phyloP scores from a whole-genome alignment of 30 jellyfish, hydroid and myxozoan species.

The Phacellophora camtschatica region DNA sequence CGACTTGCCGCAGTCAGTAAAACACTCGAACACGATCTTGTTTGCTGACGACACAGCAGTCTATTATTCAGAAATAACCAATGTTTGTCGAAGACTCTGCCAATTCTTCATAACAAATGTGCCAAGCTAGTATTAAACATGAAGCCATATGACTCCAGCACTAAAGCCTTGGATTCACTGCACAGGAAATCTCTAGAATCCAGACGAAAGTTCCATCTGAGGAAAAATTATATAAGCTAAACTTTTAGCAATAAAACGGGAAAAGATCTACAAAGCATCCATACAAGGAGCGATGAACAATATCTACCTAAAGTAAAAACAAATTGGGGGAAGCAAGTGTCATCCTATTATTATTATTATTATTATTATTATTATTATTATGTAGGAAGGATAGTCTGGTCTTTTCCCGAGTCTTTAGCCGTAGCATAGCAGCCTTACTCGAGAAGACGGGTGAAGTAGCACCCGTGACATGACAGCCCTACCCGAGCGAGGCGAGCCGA shows the following conservation, averaged over 20 bases:
- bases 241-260: background rate
- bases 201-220: slow-evolving; percentile 27
- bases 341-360: too few species aligned
- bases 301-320: slow-evolving; percentile 36
- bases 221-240: slow-evolving; percentile 1
- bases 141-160: slow-evolving; percentile 60
- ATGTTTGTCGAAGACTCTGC: slow-evolving; percentile 51
- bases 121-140: slow-evolving; percentile 57
- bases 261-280: background rate
- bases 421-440: too few species aligned
- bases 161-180: slow-evolving; percentile 50
- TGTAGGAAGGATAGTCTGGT: too few species aligned
- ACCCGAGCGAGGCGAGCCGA: too few species aligned
- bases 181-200: slow-evolving; percentile 35
- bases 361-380: too few species aligned
- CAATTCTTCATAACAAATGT: slow-evolving; percentile 29
- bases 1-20: too few species aligned
- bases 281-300: slow-evolving; percentile 1
- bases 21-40: too few species aligned
- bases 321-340: slow-evolving; percentile 51
- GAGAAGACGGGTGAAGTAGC: too few species aligned
- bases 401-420: too few species aligned
- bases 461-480: too few species aligned
- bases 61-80: slow-evolving; percentile 20
- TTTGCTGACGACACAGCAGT: too few species aligned